Evolutionary conservation across 1,140 invertebrate genomes (phyloP), one percentile per base, ranked within the genome.

Genomic region (Monochamus saltuarius): DNA sequence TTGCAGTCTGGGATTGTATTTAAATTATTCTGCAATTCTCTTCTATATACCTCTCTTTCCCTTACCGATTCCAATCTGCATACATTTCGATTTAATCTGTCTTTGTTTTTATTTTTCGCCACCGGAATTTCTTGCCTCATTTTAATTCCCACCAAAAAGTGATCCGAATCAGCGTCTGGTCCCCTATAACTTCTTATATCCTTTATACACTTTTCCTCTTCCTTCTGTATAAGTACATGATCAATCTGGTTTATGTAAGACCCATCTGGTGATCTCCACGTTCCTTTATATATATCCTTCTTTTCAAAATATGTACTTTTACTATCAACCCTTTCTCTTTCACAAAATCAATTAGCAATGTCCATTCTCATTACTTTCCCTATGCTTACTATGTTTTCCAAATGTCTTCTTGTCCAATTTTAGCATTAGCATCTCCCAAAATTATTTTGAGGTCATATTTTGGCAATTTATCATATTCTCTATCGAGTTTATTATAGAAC

Each of bases 381-480:
- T 39, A 60, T 78, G 62, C 63, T 62, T 49, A 69, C 75, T 51
- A 53, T 79, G 43, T 42, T 78, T 54, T 65, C 74, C 13, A 59
- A 2, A 10, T 38, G 39, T 46, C 17, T 50, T 62, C 59, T 40
- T 19, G 42, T 37, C 46, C 45, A 16, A 56, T 16, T 47, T 40
- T 57, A 16, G 45, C 42, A 39, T 56, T 55, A 46, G 17, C 3
- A 39, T 60, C 10, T 60, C 51, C 43, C 39, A 54, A n/a, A 8
- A 49, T 29, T 8, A 49, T 57, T 47, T 17, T 19, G 6, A 57
- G 50, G 45, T 50, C 42, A 10, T 58, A 38, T 42, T 51, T 51
- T 14, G 47, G 46, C 14, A 56, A 17, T 4, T 17, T 49, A 14
- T 17, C 46, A 11, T 13, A 19, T 19, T 13, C n/a, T 11, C 2